phyloP scores from a whole-genome alignment of 2,888 invertebrate genomes.

The Aporophyla nigra region DNA sequence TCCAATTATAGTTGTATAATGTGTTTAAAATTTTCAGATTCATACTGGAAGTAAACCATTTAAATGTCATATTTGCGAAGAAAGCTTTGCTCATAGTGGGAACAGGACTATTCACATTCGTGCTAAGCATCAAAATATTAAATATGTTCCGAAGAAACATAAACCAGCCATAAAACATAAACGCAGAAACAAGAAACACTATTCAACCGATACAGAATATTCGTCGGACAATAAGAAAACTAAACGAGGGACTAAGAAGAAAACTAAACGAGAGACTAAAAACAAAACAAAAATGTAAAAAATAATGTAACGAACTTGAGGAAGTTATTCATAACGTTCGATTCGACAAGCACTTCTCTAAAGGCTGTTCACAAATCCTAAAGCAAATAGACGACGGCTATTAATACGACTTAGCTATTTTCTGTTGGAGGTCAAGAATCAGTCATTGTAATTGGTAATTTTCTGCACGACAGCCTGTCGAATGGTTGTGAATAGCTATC shows the following conservation, averaged over 20 bases:
- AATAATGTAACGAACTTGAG: background rate
- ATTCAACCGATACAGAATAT: constrained; percentile 14
- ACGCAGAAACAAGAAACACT: constrained; percentile 9
- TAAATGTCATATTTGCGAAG: constrained; percentile 54
- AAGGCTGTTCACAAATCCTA: background rate
- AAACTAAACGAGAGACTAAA: background rate
- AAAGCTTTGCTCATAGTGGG: constrained; percentile 50
- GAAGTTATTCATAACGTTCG: background rate
- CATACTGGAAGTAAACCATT: constrained; percentile 51
- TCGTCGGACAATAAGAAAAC: background rate
- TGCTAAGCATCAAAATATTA: constrained; percentile 45
- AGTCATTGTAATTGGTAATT: no score
- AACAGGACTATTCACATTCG: constrained; percentile 51
- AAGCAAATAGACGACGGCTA: background rate
- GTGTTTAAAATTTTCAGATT: constrained; percentile 25
- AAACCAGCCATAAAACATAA: background rate
- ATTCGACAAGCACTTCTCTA: background rate
- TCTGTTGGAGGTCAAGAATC: background rate
- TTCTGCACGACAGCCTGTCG: no score
- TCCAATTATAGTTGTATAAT: background rate
- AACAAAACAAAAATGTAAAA: no score
- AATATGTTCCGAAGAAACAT: constrained; percentile 9
- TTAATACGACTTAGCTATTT: background rate
- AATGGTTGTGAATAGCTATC: background rate
- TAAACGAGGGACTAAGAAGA: background rate